Evolutionary conservation across 2,888 invertebrate species (phyloP).

Genomic region (Gymnoscelis rufifasciata): DNA sequence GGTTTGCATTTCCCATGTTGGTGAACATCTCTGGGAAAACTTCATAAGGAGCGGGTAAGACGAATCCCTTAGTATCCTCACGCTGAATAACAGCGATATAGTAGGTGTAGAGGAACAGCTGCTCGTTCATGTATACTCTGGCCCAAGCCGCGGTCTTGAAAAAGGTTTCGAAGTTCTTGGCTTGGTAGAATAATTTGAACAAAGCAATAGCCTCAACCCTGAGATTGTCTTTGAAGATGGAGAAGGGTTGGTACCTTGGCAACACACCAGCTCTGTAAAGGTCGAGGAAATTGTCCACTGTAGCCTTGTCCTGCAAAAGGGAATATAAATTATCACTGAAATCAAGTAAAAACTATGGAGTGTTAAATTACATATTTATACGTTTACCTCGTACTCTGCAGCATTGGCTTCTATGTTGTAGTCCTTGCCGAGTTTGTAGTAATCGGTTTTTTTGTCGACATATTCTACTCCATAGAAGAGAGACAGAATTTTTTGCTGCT

Average conservation of each 20-base stretch:
- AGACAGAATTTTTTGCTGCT: constrained; percentile 63
- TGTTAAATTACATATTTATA: background rate
- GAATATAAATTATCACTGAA: background rate
- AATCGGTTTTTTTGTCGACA: constrained; percentile 48
- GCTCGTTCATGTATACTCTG: constrained; percentile 80
- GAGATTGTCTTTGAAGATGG: constrained; percentile 66
- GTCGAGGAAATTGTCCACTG: constrained; percentile 62
- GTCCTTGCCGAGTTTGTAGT: constrained; percentile 52
- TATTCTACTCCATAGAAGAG: constrained; percentile 67
- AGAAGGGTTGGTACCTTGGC: constrained; percentile 71
- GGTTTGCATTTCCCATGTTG: constrained; percentile 76
- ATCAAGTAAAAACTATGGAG: background rate
- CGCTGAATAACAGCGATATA: constrained; percentile 80
- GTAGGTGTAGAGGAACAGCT: constrained; percentile 81
- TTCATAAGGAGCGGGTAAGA: constrained; percentile 83
- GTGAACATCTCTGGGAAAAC: constrained; percentile 82
- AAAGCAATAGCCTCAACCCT: constrained; percentile 72
- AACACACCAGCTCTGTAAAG: constrained; percentile 66
- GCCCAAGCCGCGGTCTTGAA: constrained; percentile 79
- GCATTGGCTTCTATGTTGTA: constrained; percentile 59
- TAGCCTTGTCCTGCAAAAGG: constrained; percentile 30
- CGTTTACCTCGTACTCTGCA: constrained; percentile 53
- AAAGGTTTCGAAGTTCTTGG: constrained; percentile 81
- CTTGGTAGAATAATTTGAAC: constrained; percentile 79
- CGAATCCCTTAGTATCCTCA: constrained; percentile 74